These are phyloP conservation scores for Colletes gigas DNA, from an alignment of 1,140 invertebrate genomes.

Conservation along the genomic window DNA sequence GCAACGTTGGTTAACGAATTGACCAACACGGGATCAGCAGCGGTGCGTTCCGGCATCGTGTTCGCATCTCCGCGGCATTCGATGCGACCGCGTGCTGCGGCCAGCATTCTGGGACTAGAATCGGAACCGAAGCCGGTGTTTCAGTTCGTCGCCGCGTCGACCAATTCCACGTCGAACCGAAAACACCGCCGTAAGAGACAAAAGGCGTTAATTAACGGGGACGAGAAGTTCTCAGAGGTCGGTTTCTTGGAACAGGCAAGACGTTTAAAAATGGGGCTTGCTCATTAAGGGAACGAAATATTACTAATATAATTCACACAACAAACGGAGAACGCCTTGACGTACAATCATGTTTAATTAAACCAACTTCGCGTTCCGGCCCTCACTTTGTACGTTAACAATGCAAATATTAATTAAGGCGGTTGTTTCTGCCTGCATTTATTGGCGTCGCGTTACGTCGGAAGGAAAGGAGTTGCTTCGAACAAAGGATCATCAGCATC, in stretches of 20 bases:
- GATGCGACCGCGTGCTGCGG: neutral
- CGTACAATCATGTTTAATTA: constrained; percentile 24
- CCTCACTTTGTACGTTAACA: constrained; percentile 14
- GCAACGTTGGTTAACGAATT: constrained; percentile 9
- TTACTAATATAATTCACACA: neutral
- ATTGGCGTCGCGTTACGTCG: no score
- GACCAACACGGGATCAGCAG: constrained; percentile 21
- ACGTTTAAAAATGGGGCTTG: neutral
- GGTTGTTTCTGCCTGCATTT: neutral
- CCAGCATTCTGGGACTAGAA: neutral
- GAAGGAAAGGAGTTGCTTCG: no score
- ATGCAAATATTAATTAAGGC: constrained; percentile 25
- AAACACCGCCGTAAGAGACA: neutral
- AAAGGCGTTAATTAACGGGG: constrained; percentile 14
- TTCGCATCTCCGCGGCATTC: constrained; percentile 16
- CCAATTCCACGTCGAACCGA: constrained; percentile 2
- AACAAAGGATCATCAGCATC: no score
- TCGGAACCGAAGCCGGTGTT: neutral
- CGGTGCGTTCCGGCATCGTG: constrained; percentile 12
- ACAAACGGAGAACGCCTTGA: neutral
- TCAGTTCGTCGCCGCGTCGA: neutral
- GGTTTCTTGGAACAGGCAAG: neutral
- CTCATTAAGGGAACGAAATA: constrained; percentile 26
- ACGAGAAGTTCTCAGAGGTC: neutral
- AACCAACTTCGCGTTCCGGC: neutral